phyloP scores from a whole-genome alignment of 2,888 invertebrate species.

The Chrysolina oricalcia region DNA sequence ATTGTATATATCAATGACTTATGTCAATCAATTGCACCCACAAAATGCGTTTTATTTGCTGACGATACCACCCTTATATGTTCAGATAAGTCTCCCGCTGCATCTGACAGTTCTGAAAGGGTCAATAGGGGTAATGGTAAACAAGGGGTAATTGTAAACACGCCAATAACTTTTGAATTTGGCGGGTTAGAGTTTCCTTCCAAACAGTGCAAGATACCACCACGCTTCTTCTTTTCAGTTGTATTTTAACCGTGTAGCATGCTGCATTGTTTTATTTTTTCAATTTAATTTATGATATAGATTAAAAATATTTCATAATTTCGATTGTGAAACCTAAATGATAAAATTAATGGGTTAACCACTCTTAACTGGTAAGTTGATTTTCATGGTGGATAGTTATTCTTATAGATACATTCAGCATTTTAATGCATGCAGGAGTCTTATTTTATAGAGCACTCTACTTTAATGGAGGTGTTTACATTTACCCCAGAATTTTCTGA shows the following conservation, averaged over 20 bases:
- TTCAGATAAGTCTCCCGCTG: too few relatives aligned
- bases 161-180: constrained; percentile 13
- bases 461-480: constrained; percentile 3
- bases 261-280: neutral
- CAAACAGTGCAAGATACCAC: constrained; percentile 23
- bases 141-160: constrained; percentile 7
- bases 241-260: neutral
- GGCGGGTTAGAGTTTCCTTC: constrained; percentile 11
- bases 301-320: neutral
- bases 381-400: neutral
- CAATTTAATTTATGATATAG: neutral
- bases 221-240: constrained; percentile 13
- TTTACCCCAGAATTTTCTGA: neutral
- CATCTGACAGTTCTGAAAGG: too few relatives aligned
- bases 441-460: neutral
- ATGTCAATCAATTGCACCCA: too few relatives aligned
- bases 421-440: constrained; percentile 23
- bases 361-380: neutral
- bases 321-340: neutral
- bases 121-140: neutral
- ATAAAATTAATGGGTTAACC: neutral
- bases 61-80: too few relatives aligned
- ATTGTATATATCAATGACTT: too few relatives aligned
- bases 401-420: neutral
- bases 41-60: too few relatives aligned